Evolutionary conservation across 2,888 invertebrate genomes (phyloP), one percentile per base, ranked within the genome.

Genomic region (Tenthredo scrophulariae): DNA sequence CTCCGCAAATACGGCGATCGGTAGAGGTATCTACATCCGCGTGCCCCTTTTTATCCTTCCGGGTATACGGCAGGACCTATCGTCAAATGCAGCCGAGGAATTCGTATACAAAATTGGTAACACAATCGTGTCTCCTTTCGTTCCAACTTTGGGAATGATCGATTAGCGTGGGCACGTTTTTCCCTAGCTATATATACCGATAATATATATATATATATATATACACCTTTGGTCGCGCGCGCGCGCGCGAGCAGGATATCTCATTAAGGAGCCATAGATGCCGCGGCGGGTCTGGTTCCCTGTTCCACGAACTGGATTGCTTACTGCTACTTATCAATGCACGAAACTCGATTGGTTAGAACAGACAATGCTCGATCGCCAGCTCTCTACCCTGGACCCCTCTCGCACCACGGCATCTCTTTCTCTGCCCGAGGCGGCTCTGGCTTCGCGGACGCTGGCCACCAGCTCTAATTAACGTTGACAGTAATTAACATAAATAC

Each of bases 401-500:
- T 13, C 22, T n/a, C 80, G 33, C 15, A n/a, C 80, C 40, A 5
- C 40, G 22, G 46, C 43, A 18, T 65, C 84, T 67, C 72, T 80
- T 82, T 67, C 79, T 40, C 82, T 22, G 85, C 77, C 65, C 67
- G 37, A 79, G 84, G 86, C 75, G 75, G 43, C 58, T 65, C 84
- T 72, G 50, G 46, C 85, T 54, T 84, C 86, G 84, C 46, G 84
- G 83, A 86, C 87, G 79, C 72, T 40, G 87, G 80, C 74, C 83
- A 72, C 87, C 88, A 89, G 89, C 89, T 91, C 91, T 92, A 92
- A 92, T 92, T 92, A 92, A 92, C 91, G 90, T 92, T 92, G 91
- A 92, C 91, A 90, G 91, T 92, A 92, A 92, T 92, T 92, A 92
- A 92, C 92, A 92, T 92, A 92, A 92, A 92, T 92, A 92, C 92